Base-by-base conservation (phyloP, 2,113 vertebrate genomes). In the Oreochromis tanganicae region DNA sequence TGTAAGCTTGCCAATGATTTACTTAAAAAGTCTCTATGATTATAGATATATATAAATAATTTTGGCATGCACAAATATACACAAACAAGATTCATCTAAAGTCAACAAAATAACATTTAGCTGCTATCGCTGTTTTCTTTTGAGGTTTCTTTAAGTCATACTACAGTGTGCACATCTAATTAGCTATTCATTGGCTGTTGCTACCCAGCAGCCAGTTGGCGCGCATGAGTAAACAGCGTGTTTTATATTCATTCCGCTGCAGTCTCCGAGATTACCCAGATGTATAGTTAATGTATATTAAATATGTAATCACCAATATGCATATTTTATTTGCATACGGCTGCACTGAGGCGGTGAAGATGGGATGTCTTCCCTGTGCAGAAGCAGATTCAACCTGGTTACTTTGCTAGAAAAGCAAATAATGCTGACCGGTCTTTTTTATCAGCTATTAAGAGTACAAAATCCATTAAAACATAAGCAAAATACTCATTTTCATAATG, bases 231-330 rank as follows among this genome's bases (percentile, higher is more conserved):
- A 87, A 87, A 83, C 89, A 56, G 29, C 1, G 9, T 56, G 48
- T 50, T 80, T 57, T 78, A 75, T 43, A 29, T 75, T 80, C 68
- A 32, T n/a, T 68, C 84, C 2, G 3, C 86, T 55, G 63, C 56
- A 19, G 19, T 83, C 54, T 17, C 61, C 4, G 36, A 84, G 46
- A 84, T 84, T 50, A 61, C 81, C 71, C 81, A 84, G 52, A 88
- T 92, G 87, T 59, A 84, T 89, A 85, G 85, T 84, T 85, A 66
- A 83, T 87, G 86, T 87, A 57, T 27, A 82, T 80, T 85, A 81
- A 91, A 94, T 84, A 81, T 90, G 48, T 14, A 86, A 82, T 88
- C 79, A 86, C 14, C 79, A 38, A 27, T 4, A 13, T 88, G 82
- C 52, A 88, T 79, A 68, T 63, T 84, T 43, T 11, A 91, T 85